Base-by-base conservation (phyloP, 2,797 vertebrate genomes). In the Micrastur ruficollis region DNA sequence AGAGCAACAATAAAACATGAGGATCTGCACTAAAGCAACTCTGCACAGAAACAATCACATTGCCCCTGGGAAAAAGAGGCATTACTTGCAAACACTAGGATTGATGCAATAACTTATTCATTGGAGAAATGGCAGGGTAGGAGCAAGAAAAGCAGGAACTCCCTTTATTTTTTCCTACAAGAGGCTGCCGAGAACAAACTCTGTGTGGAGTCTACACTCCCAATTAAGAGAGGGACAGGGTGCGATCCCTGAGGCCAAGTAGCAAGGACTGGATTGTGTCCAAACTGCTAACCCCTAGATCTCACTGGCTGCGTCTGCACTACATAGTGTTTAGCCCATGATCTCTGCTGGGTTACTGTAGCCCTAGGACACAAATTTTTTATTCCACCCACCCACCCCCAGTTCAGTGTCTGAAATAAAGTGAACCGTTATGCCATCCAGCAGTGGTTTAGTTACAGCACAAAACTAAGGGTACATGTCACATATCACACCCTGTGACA, bases 61-160 rank as follows among this genome's bases (percentile, higher is more conserved):
- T 82, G 49, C 32, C 85, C 67, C 58, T 61, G 72, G 81, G 67
- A 50, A 84, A 86, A 27, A 34, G 19, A 90, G 25, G 31, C 59
- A 79, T 89, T 90, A 96, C 93, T 96, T 95, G 94, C 91, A 84
- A 81, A 67, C 9, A 5, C 27, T 21, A 56, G 32, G 65, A 62
- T 9, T 89, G 59, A 84, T 81, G 83, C 78, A 70, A 12, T 80
- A 71, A 80, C 29, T 85, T 76, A 62, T 10, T 95, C 36, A 40
- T 8, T 53, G 56, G 19, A 76, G 27, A 53, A 92, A 6, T 12
- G 47, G 29, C 61, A 61, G 61, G 8, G 34, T 32, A 68, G 63
- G 25, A 75, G 40, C 50, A 79, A 36, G 42, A 83, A 83, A 82
- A 76, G 44, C 44, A 73, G 65, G 32, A 81, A 68, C 49, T 63